Conservation (phyloP, 2,888 invertebrate genomes). For the Euspilapteryx auroguttella region DNA sequence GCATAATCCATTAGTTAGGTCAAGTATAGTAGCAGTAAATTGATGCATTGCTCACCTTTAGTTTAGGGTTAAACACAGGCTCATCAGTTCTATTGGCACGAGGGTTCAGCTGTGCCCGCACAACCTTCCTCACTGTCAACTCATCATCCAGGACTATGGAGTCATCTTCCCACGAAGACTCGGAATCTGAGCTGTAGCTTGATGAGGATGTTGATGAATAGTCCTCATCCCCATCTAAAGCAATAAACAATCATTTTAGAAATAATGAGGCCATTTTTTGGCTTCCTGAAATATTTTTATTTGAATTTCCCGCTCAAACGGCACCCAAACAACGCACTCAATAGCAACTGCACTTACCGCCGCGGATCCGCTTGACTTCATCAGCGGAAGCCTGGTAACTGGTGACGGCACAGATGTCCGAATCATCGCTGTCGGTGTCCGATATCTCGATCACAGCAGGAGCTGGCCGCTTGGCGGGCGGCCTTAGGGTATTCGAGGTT, state of each 20-base stretch:
- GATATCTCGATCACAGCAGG: conserved; percentile 45
- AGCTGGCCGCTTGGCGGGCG: conserved; percentile 43
- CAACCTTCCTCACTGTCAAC: conserved; percentile 15
- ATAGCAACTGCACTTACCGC: conserved; percentile 23
- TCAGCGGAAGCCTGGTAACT: conserved; percentile 52
- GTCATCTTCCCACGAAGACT: conserved; percentile 43
- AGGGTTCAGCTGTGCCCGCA: conserved; percentile 28
- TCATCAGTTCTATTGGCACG: conserved; percentile 46
- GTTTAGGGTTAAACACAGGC: conserved; percentile 29
- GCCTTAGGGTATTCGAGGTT: conserved; percentile 17
- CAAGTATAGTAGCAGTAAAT: not conserved
- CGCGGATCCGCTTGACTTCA: conserved; percentile 51
- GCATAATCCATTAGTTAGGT: not conserved
- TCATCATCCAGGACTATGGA: conserved; percentile 31
- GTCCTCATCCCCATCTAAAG: conserved; percentile 21
- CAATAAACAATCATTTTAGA: not conserved
- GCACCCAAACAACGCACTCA: conserved; percentile 1
- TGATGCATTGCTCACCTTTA: too few species aligned
- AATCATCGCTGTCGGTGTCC: conserved; percentile 51
- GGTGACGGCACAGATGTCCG: conserved; percentile 53
- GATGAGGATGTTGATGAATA: conserved; percentile 37
- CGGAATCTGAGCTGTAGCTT: conserved; percentile 47
- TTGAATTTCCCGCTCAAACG: conserved; percentile 34
- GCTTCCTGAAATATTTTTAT: too few species aligned
- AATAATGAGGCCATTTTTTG: too few species aligned